Evolutionary conservation across 2,888 invertebrate genomes (phyloP), one percentile per base, ranked within the genome.

Genomic region (Drosophila recens): DNA sequence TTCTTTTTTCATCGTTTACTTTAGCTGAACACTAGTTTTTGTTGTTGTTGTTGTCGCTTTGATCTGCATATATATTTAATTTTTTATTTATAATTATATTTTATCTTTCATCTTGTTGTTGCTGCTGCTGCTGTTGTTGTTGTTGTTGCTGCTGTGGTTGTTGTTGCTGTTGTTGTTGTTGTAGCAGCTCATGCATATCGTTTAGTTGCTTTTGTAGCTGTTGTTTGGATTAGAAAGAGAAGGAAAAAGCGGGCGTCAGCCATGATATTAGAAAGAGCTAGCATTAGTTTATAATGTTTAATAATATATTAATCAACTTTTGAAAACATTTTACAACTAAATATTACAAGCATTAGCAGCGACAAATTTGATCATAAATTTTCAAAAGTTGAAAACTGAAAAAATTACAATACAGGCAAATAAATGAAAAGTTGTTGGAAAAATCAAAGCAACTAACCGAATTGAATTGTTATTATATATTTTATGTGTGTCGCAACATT

Each of bases 171-270:
- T 51, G 45, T 51, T 61, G 51, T 46, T 70, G 38, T 40, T 42
- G 53, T 52, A 49, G 51, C 17, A 38, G 53, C 52, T 57, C 45
- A n/a, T 45, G 45, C 49, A 48, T 59, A 67, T 71, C 71, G 62
- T 67, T 78, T 79, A 78, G 79, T 80, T 79, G 75, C 72, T 79
- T 69, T 75, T 73, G 64, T 64, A 57, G 64, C 33, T 58, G 64
- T 49, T 64, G 42, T 34, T 34, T 46, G 45, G 30, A 58, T 49
- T 27, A 53, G 45, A 68, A 34, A 72, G 62, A 67, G 56, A 62
- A 40, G 59, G 23, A 54, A 23, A 59, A n/a, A 48, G 57, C 23
- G 36, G 52, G 17, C 34, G 4, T 42, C 11, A 40, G 34, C 62
- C 62, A 76, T 66, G 42, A 30, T 49, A 71, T 75, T 75, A 75